Percentiles rank a stretch among this genome's conserved stretches.
Conservation (phyloP, 2,888 invertebrate genomes). For the Biston betularia region DNA sequence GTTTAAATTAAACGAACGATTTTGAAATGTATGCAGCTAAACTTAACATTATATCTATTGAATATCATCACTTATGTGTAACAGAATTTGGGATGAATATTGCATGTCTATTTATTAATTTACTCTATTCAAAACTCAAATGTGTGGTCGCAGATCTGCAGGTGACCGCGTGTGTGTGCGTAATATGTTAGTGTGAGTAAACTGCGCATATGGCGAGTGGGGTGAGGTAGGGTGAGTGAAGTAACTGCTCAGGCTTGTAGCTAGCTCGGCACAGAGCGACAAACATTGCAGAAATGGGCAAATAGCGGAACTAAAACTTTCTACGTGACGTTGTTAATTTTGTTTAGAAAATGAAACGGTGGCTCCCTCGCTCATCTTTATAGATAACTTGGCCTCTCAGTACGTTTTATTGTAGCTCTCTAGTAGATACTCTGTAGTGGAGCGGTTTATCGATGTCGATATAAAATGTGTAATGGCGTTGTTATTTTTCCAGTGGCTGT, state of each 20-base stretch:
- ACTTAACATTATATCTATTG: too few relatives aligned
- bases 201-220: constrained; percentile 76
- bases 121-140: constrained; percentile 48
- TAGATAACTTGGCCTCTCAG: constrained; percentile 68
- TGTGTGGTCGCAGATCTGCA: constrained; percentile 66
- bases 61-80: neutral
- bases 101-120: neutral
- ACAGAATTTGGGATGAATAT: neutral
- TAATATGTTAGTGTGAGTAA: constrained; percentile 60
- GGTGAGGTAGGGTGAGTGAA: constrained; percentile 61
- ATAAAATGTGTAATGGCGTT: constrained; percentile 67
- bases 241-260: constrained; percentile 84
- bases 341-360: neutral
- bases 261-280: constrained; percentile 69
- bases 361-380: neutral
- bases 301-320: neutral
- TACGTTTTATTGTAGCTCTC: constrained; percentile 86
- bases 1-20: too few relatives aligned
- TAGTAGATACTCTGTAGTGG: constrained; percentile 74
- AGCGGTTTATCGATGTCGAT: constrained; percentile 79
- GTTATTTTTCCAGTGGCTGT: constrained; percentile 67
- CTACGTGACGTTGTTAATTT: neutral
- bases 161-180: constrained; percentile 52
- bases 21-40: too few relatives aligned
- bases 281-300: neutral